A percentile compares a stretch with the other conserved stretches of the same genome.
These are phyloP conservation scores for rabbit (Oryctolagus cuniculus) DNA, from an alignment of 2,113 vertebrate genomes.

Conservation along the genomic window mOryCun1.1 NC_091442.1:29572001-29572500, in stretches of 20 bases:
- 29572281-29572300: neutral
- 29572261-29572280: neutral
- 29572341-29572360: neutral
- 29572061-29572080: neutral
- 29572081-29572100: no score
- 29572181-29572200: neutral
- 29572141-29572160: constrained; percentile 2
- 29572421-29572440: neutral
- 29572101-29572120: no score
- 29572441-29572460: neutral
- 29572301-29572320: neutral
- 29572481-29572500: neutral
- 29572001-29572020: neutral
- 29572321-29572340: neutral
- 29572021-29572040: neutral
- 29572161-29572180: neutral
- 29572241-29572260: neutral
- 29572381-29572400: neutral
- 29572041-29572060: neutral
- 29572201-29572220: neutral
- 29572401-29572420: neutral
- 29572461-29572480: neutral
- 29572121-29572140: neutral
- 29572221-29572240: neutral
- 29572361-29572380: neutral